Conservation (phyloP, 2,888 invertebrate genomes). For the Papilio gigon region DNA sequence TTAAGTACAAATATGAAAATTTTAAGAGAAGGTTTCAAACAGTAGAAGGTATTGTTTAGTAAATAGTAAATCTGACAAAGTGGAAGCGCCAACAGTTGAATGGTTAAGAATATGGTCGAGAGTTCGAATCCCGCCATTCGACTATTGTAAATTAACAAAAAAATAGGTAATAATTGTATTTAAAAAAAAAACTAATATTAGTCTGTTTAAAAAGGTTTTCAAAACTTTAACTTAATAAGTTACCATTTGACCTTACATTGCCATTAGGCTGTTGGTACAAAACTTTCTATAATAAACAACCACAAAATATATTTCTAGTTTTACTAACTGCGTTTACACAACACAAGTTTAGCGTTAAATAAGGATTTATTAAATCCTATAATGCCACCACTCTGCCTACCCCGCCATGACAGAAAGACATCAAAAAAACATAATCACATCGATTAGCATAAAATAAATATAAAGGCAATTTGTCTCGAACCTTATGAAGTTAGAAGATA, state of each 20-base stretch:
- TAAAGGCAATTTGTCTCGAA: slow-evolving; percentile 65
- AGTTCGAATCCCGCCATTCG: no score
- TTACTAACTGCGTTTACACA: not conserved
- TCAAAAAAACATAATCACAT: slow-evolving; percentile 46
- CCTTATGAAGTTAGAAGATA: slow-evolving; percentile 58
- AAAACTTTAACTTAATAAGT: not conserved
- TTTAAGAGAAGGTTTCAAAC: not conserved
- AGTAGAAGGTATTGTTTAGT: no score
- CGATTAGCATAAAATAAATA: slow-evolving; percentile 71
- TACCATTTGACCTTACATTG: not conserved
- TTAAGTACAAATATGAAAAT: no score
- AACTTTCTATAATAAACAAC: not conserved
- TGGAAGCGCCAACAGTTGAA: no score
- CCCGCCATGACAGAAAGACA: slow-evolving; percentile 27
- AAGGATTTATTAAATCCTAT: slow-evolving; percentile 31
- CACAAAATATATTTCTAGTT: not conserved
- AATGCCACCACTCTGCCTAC: slow-evolving; percentile 29
- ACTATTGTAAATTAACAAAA: no score
- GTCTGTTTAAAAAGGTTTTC: no score
- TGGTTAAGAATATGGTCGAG: no score
- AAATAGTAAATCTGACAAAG: no score
- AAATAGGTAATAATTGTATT: no score
- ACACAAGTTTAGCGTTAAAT: slow-evolving; percentile 21
- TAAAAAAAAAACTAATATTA: no score
- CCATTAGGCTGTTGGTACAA: not conserved